phyloP scores from a whole-genome alignment of 2,797 vertebrate genomes.

The Gallinago nigripennis region DNA sequence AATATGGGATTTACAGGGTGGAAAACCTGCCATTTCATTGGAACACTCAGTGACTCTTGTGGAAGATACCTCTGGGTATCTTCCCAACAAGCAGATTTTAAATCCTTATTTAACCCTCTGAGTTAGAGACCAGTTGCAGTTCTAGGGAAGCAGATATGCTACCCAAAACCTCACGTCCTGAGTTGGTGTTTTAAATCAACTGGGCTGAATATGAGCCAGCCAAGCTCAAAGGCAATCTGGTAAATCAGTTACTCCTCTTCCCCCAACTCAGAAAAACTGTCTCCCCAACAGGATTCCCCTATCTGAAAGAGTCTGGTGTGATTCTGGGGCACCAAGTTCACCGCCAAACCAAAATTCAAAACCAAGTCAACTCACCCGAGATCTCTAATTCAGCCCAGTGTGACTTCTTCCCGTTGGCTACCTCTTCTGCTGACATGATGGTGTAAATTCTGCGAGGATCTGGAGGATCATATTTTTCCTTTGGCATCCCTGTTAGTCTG shows the following conservation, averaged over 20 bases:
- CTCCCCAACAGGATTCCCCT: background rate
- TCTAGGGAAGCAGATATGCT: background rate
- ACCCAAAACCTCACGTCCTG: rapidly evolving
- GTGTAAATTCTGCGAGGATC: constrained; percentile 98
- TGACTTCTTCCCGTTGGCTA: constrained; percentile 94
- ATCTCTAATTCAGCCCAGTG: constrained; percentile 97
- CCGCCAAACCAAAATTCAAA: rapidly evolving
- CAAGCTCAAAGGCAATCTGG: background rate
- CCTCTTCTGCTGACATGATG: constrained; percentile 99
- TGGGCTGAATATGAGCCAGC: background rate
- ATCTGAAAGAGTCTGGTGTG: rapidly evolving
- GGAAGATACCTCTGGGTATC: rapidly evolving
- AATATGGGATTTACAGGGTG: background rate
- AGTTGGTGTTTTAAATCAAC: background rate
- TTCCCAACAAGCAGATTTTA: background rate
- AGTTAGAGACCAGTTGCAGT: background rate
- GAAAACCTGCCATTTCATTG: background rate
- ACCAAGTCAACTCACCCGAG: constrained; percentile 81
- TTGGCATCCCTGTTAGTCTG: constrained; percentile 99
- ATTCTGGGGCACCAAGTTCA: background rate
- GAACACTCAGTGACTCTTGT: background rate
- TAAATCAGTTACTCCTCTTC: background rate
- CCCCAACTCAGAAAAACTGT: background rate
- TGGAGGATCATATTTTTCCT: constrained; percentile 99
- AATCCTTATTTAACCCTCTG: background rate